These are phyloP conservation scores for Eupithecia centaureata DNA, from an alignment of 2,888 invertebrate species.

Conservation along the genomic window DNA sequence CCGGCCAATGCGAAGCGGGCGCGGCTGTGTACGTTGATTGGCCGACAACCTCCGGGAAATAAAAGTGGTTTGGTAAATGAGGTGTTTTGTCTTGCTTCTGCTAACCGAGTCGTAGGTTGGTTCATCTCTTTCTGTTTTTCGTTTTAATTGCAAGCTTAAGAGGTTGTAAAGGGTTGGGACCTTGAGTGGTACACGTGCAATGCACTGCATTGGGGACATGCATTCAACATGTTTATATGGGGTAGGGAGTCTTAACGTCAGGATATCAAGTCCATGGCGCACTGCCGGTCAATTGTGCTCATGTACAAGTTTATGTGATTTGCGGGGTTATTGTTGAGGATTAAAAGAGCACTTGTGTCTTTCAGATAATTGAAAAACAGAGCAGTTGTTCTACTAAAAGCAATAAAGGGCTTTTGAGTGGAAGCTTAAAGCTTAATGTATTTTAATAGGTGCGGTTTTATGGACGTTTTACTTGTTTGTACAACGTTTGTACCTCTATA, in stretches of 20 bases:
- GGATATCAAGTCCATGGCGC: constrained; percentile 49
- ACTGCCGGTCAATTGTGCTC: constrained; percentile 42
- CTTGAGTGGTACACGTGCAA: constrained; percentile 81
- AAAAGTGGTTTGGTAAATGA: constrained; percentile 82
- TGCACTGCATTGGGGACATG: constrained; percentile 62
- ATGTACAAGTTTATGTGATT: constrained; percentile 13
- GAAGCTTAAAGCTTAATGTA: neutral
- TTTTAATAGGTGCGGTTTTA: neutral
- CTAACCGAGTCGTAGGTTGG: constrained; percentile 54
- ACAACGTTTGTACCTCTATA: too few species aligned
- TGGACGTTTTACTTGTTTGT: neutral
- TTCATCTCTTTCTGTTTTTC: constrained; percentile 73
- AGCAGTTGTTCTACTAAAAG: neutral
- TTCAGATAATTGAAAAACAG: neutral
- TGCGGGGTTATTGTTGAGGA: neutral
- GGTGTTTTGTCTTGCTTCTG: constrained; percentile 69
- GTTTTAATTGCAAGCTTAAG: constrained; percentile 82
- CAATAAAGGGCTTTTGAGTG: neutral
- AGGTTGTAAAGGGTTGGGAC: constrained; percentile 81
- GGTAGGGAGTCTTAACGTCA: constrained; percentile 71
- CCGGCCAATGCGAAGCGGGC: constrained; percentile 80
- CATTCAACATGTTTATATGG: constrained; percentile 76
- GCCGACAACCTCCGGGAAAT: constrained; percentile 83
- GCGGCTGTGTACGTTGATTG: constrained; percentile 80
- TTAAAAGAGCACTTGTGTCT: neutral